Evolutionary conservation across 1,140 invertebrate genomes (phyloP), one percentile per base, ranked within the genome.

Genomic region (Apis laboriosa): DNA sequence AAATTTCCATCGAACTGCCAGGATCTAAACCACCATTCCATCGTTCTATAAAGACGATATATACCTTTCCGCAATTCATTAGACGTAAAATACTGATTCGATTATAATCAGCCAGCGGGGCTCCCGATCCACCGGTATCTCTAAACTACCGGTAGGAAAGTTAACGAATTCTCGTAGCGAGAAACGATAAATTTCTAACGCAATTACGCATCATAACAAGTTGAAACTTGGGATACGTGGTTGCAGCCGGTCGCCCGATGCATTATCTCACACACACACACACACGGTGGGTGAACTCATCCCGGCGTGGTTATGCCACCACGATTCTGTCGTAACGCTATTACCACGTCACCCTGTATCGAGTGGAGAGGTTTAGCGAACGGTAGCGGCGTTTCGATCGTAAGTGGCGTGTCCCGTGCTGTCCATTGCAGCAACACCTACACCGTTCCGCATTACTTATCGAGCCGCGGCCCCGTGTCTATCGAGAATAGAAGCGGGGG

Each of bases 361-460:
- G 75, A 66, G 21, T 55, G 74, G 73, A 76, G 73, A 34, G 72
- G 51, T 66, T 80, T 64, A 43, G 55, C 55, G 43, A 64, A 60
- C 66, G 56, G 66, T 71, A 28, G 66, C 17, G 56, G 64, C 74
- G 67, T 71, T 77, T 78, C 81, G 79, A 64, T 82, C 75, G 66
- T 83, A 83, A 83, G 76, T 78, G 58, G 15, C 66, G 67, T 71
- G 76, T 78, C 75, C 76, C 58, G 66, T 55, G 66, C 81, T 83
- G 81, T 83, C 81, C 76, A 24, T 21, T 56, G 76, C 81, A 78
- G 81, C 81, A 83, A 83, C 81, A 84, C 73, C 82, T 84, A 72
- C 83, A 73, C 75, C 78, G 70, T 56, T 84, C 84, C 83, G 86
- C 76, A 84, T 88, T 88, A 88, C 86, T 87, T 88, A 88, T 88